These are phyloP conservation scores for Nephotettix cincticeps DNA, from an alignment of 1,140 invertebrate species.

Conservation along the genomic window DNA sequence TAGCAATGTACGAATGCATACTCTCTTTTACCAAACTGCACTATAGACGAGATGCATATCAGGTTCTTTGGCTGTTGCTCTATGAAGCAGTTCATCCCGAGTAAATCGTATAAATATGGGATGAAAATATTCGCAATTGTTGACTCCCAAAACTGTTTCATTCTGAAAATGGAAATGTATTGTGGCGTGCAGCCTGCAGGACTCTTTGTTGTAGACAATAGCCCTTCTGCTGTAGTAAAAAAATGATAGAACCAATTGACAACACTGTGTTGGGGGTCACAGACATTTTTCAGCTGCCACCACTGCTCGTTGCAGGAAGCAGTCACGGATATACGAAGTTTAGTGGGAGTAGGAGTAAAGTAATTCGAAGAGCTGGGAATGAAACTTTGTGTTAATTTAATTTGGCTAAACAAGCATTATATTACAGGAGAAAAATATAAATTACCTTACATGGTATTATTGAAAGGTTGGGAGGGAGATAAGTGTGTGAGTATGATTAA, in stretches of 20 bases:
- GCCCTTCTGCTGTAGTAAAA: neutral
- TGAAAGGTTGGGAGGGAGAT: too few species aligned
- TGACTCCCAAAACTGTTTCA: neutral
- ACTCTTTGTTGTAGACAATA: neutral
- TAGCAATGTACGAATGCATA: neutral
- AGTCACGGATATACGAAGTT: too few species aligned
- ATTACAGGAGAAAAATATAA: too few species aligned
- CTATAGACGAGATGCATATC: neutral
- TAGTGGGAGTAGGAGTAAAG: too few species aligned
- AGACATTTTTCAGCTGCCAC: too few species aligned
- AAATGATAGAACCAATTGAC: neutral
- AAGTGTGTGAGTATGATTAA: too few species aligned
- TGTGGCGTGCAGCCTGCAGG: neutral
- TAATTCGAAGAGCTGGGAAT: too few species aligned
- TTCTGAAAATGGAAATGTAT: neutral
- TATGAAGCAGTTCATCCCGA: neutral
- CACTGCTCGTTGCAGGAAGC: too few species aligned
- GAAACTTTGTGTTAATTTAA: too few species aligned
- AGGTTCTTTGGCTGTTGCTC: neutral
- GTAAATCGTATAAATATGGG: neutral
- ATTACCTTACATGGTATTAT: too few species aligned
- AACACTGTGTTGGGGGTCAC: too few species aligned
- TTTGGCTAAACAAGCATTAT: too few species aligned
- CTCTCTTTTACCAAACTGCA: neutral
- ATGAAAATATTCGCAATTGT: neutral